Evolutionary conservation across 2,113 vertebrate genomes (phyloP).

Genomic region (Coptodon rendalli): DNA sequence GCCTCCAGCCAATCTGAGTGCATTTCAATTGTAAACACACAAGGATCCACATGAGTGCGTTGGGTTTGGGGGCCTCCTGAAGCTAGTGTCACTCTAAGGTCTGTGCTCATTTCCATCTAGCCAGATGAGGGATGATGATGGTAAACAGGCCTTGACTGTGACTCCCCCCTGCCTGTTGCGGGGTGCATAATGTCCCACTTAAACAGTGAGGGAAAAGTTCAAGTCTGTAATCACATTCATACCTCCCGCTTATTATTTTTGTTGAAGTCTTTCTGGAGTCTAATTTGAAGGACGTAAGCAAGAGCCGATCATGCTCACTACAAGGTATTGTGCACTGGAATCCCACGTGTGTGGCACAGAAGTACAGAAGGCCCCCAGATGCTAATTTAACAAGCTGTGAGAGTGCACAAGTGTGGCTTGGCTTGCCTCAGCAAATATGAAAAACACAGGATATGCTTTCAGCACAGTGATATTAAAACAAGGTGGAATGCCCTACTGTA

Average conservation of each 20-base stretch:
- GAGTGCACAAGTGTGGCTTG: background rate
- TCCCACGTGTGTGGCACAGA: background rate
- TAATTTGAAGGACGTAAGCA: slow-evolving; percentile 6
- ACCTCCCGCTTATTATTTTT: slow-evolving; percentile 13
- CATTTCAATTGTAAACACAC: slow-evolving; percentile 48
- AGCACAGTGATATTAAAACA: background rate
- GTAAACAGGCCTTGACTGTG: slow-evolving; percentile 49
- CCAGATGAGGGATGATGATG: slow-evolving; percentile 19
- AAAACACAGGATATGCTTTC: background rate
- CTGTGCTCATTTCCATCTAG: slow-evolving; percentile 45
- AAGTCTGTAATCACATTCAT: slow-evolving; percentile 41
- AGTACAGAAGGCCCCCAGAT: background rate
- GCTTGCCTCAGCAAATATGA: background rate
- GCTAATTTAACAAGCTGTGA: background rate
- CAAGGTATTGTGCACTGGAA: background rate
- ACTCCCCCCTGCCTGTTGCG: background rate
- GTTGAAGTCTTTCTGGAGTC: slow-evolving; percentile 5
- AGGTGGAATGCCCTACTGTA: slow-evolving; percentile 5
- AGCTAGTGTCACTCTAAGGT: slow-evolving; percentile 37
- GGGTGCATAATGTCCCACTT: slow-evolving; percentile 47
- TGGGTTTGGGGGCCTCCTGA: background rate
- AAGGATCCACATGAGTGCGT: background rate
- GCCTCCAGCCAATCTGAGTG: slow-evolving; percentile 16
- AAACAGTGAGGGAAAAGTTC: slow-evolving; percentile 41
- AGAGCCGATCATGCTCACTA: background rate